A percentile compares a stretch with the other conserved stretches of the same genome.
Evolutionary conservation across 2,113 vertebrate species (phyloP).

Genomic region (Apteryx owenii): DNA sequence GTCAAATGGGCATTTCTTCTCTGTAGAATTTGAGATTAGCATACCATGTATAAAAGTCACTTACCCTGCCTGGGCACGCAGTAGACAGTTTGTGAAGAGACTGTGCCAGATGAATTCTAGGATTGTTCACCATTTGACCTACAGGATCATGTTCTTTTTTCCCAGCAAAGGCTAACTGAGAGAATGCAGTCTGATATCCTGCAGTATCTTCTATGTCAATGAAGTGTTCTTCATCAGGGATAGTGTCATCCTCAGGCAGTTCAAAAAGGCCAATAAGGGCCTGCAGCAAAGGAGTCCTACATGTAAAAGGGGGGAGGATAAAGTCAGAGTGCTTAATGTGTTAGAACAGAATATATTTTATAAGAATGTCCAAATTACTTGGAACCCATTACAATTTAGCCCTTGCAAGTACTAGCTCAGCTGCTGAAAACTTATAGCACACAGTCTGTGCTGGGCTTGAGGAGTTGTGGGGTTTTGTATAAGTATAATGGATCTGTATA

Average conservation of each 20-base stretch:
- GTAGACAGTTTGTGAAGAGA: slow-evolving; percentile 96
- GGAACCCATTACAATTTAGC: not conserved
- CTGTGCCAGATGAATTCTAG: slow-evolving; percentile 94
- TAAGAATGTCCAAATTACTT: not conserved
- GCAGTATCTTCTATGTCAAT: slow-evolving; percentile 98
- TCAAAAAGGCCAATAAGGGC: slow-evolving; percentile 97
- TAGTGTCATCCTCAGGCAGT: slow-evolving; percentile 95
- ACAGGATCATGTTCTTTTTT: slow-evolving; percentile 96
- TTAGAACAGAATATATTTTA: not conserved
- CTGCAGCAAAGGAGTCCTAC: slow-evolving; percentile 93
- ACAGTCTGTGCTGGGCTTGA: not conserved
- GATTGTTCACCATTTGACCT: slow-evolving; percentile 92
- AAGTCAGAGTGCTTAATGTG: not conserved
- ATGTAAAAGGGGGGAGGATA: not conserved
- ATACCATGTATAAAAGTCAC: not conserved
- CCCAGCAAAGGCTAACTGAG: slow-evolving; percentile 95
- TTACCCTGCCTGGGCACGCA: slow-evolving; percentile 93
- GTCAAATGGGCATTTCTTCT: not conserved
- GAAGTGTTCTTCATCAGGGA: slow-evolving; percentile 97
- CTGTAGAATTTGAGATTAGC: not conserved
- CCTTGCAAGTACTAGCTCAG: not conserved
- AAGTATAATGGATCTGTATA: not conserved
- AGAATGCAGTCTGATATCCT: slow-evolving; percentile 97
- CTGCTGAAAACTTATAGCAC: not conserved
- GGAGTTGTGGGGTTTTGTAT: not conserved